A percentile compares a stretch with the other conserved stretches of the same genome.
Evolutionary conservation across 1,140 invertebrate species (phyloP).

Genomic region (Ctenoplectra terminalis): DNA sequence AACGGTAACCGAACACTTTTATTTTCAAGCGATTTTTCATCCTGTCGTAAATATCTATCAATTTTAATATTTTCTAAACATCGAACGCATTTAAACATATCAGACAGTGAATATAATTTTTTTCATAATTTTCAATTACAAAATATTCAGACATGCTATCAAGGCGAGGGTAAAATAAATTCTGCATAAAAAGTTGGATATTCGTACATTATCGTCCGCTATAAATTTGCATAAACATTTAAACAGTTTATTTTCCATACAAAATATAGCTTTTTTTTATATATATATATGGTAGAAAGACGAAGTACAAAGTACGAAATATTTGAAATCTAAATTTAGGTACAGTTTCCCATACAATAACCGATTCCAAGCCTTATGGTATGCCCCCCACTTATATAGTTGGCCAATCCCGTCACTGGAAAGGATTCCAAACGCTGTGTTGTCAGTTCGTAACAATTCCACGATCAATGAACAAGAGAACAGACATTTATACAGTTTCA

Average conservation of each 20-base stretch:
- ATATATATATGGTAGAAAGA: too few relatives aligned
- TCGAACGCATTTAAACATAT: too few relatives aligned
- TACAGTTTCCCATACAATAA: neutral
- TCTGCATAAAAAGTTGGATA: too few relatives aligned
- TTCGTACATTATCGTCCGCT: neutral
- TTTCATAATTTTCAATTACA: neutral
- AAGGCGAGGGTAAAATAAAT: neutral
- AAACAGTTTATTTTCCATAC: neutral
- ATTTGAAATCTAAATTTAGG: neutral
- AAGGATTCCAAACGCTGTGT: neutral
- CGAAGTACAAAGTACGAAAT: neutral
- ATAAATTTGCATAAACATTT: neutral
- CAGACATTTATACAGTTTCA: neutral
- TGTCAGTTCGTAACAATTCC: neutral
- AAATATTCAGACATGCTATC: neutral
- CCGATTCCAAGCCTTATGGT: neutral
- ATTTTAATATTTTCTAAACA: too few relatives aligned
- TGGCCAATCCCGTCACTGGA: conserved; percentile 26
- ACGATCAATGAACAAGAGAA: neutral
- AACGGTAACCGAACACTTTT: neutral
- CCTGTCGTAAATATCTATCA: neutral
- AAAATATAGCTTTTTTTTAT: neutral
- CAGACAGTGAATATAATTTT: too few relatives aligned
- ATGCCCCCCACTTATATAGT: neutral
- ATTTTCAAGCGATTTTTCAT: neutral